Base-by-base conservation (phyloP, 1,140 invertebrate species). In the Archegozetes longisetosus region DNA sequence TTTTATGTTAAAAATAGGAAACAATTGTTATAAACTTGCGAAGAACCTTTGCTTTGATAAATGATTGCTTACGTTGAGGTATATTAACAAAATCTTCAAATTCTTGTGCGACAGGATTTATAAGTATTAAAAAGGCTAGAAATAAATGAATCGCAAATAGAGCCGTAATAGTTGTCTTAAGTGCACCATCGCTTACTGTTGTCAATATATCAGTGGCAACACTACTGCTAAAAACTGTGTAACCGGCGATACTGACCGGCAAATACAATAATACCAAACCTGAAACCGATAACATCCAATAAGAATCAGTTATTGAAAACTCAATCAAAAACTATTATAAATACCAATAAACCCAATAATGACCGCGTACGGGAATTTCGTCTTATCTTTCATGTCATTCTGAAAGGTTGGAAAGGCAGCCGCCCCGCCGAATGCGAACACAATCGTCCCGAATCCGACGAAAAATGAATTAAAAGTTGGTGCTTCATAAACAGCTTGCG, bases 361-460 rank as follows among this genome's bases (percentile, higher is more conserved):
- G 13, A 79, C 67, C 56, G 75, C 76, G 28, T 70, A 74, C 3
- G 74, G 70, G 66, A 81, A 82, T 63, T 78, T 70, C 1, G 68
- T 68, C 62, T 75, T 76, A 55, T 82, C 72, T 22, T 71, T 69
- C 80, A 82, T 82, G 62, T 83, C 81, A 64, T 83, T 82, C 66
- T 83, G 81, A 32, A 83, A 81, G 0, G 80, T 82, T 12, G 82
- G 82, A 71, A 83, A 83, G 0, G 80, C 77, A 6, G 80, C 78
- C 0, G 79, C 79, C 17, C 82, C 81, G 1, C 81, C 82, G 68
- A 81, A 83, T 1, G 79, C 74, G 64, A 84, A 84, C 65, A 82
- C 68, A 55, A 84, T 77, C 4, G 78, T 77, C 3, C 81, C 81
- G 62, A 80, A 79, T 0, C 79, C 75, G 2, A 82, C 64, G 65